Evolutionary conservation across 2,888 invertebrate genomes (phyloP).

Genomic region (Seira ritae): DNA sequence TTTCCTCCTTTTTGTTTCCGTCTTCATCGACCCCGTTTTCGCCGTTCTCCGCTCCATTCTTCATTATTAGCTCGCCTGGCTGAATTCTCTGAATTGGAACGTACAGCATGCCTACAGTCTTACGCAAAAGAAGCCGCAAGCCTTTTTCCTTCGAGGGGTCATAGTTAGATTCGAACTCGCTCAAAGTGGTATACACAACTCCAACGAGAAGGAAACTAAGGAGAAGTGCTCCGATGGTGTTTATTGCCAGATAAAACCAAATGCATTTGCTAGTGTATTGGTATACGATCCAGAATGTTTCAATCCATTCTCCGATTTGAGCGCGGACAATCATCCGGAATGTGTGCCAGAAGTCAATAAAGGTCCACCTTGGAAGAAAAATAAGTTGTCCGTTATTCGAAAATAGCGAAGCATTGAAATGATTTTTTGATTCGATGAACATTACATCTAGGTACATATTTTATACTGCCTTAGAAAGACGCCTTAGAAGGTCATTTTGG

Average conservation of each 20-base stretch:
- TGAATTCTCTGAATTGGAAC: constrained; percentile 36
- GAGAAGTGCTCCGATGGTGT: constrained; percentile 48
- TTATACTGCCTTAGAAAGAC: no score
- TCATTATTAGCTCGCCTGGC: constrained; percentile 35
- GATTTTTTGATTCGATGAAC: no score
- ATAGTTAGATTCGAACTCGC: constrained; percentile 23
- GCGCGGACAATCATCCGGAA: constrained; percentile 43
- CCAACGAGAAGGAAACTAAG: constrained; percentile 49
- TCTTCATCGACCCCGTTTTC: not conserved
- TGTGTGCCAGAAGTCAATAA: constrained; percentile 52
- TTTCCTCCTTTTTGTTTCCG: constrained; percentile 25
- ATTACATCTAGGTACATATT: no score
- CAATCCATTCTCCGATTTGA: constrained; percentile 57
- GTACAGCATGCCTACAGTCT: constrained; percentile 24
- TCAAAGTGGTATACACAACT: constrained; percentile 35
- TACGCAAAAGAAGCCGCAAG: constrained; percentile 23
- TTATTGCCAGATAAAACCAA: constrained; percentile 50
- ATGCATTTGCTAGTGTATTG: constrained; percentile 28
- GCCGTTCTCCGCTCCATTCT: constrained; percentile 35
- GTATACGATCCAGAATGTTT: constrained; percentile 48
- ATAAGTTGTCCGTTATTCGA: no score
- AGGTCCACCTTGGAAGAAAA: constrained; percentile 57
- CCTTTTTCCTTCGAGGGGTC: constrained; percentile 33
- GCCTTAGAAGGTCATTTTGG: no score
- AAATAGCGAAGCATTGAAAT: no score